Evolutionary conservation across 2,888 invertebrate species (phyloP).

Genomic region (Flabesymbios commensalis): DNA sequence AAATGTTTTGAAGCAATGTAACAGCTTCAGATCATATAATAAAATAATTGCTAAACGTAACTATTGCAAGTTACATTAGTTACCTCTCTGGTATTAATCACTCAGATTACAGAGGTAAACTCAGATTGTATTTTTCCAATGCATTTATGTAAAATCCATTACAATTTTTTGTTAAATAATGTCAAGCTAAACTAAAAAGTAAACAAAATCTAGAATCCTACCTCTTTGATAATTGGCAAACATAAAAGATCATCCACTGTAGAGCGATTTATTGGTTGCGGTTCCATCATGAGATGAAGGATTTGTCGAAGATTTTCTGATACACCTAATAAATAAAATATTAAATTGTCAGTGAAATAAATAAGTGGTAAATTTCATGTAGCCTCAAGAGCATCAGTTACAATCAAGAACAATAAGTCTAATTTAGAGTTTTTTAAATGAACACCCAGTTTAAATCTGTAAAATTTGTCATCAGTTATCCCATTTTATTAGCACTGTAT

Average conservation of each 20-base stretch:
- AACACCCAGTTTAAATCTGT: background rate
- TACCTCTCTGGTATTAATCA: no score
- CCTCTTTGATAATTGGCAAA: conserved; percentile 15
- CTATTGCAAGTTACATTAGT: no score
- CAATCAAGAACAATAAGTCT: background rate
- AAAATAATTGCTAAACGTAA: no score
- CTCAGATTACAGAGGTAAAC: no score
- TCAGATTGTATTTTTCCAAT: no score
- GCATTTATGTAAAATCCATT: no score
- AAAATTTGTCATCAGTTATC: background rate
- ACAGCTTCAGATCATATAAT: no score
- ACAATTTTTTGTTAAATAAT: no score
- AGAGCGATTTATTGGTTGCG: conserved; percentile 65
- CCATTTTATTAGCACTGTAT: no score
- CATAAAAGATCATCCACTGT: conserved; percentile 65
- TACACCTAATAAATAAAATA: conserved; percentile 53
- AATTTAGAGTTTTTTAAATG: background rate
- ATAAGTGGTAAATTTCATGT: background rate
- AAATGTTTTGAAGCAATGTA: no score
- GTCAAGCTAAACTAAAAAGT: no score
- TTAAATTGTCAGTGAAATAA: background rate
- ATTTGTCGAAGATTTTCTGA: conserved; percentile 66
- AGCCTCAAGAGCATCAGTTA: background rate
- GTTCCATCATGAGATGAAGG: conserved; percentile 67
- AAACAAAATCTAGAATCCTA: no score